These are phyloP conservation scores for Peromyscus nudipes DNA, from an alignment of 2,797 vertebrate genomes.

Conservation along the genomic window DNA sequence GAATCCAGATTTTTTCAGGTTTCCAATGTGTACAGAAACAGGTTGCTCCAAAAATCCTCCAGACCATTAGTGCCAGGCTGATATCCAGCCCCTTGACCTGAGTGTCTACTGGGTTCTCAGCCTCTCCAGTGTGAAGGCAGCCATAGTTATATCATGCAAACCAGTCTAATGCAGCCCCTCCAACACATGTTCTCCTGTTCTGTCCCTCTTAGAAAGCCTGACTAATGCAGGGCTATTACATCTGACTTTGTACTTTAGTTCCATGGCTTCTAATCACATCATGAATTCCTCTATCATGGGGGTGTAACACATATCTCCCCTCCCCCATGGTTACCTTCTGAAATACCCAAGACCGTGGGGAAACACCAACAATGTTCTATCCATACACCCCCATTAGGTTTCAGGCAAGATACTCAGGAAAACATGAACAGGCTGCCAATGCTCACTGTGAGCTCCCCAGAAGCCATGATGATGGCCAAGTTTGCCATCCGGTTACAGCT, in stretches of 20 bases:
- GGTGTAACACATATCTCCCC: background rate
- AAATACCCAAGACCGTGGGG: no score
- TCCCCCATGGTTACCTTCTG: background rate
- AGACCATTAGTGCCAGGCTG: background rate
- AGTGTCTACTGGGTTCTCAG: background rate
- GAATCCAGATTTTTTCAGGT: background rate
- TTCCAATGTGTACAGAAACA: background rate
- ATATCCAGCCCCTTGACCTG: no score
- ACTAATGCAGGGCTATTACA: background rate
- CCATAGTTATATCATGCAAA: background rate
- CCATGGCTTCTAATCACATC: background rate
- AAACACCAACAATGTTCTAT: no score
- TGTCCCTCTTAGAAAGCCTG: background rate
- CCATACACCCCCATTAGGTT: no score
- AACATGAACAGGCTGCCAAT: background rate
- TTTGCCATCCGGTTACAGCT: slow-evolving; percentile 90
- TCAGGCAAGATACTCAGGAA: background rate
- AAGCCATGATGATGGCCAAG: slow-evolving; percentile 92
- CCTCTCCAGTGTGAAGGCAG: background rate
- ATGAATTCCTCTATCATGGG: background rate
- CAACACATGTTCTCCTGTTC: background rate
- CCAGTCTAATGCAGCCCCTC: background rate
- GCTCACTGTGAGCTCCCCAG: slow-evolving; percentile 89
- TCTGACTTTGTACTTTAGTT: background rate
- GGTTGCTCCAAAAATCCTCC: background rate